A percentile compares a stretch with the other conserved stretches of the same genome.
phyloP scores from a whole-genome alignment of 2,888 invertebrate genomes.

The Morpho achilles region DNA sequence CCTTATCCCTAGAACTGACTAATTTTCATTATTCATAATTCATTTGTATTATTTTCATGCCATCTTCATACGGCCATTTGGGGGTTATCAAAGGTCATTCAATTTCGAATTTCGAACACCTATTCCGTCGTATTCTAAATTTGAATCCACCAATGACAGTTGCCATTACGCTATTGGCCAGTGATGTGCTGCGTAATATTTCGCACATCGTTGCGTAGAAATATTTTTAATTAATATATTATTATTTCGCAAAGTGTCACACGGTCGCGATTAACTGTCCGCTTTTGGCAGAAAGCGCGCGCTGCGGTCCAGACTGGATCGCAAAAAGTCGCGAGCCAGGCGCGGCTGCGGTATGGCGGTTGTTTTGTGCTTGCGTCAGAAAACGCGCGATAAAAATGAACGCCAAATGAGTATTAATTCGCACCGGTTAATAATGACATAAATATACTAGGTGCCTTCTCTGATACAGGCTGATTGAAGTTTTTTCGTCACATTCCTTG shows the following conservation, averaged over 20 bases:
- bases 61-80: too few species aligned
- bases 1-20: too few species aligned
- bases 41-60: too few species aligned
- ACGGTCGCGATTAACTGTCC: slow-evolving; percentile 43
- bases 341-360: slow-evolving; percentile 43
- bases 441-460: slow-evolving; percentile 44
- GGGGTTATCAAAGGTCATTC: too few species aligned
- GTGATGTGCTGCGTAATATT: slow-evolving; percentile 4
- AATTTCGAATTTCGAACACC: neutral
- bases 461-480: slow-evolving; percentile 49
- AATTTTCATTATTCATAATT: too few species aligned
- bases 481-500: slow-evolving; percentile 10
- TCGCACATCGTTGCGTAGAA: slow-evolving; percentile 1
- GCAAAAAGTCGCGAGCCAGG: slow-evolving; percentile 41
- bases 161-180: slow-evolving; percentile 40
- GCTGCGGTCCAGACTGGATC: slow-evolving; percentile 35
- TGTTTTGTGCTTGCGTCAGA: slow-evolving; percentile 53
- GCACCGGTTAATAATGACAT: slow-evolving; percentile 78
- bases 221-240: slow-evolving; percentile 34
- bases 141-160: slow-evolving; percentile 56
- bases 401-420: slow-evolving; percentile 77
- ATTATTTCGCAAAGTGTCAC: slow-evolving; percentile 30
- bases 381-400: slow-evolving; percentile 66
- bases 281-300: slow-evolving; percentile 48
- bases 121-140: slow-evolving; percentile 46